Conservation (phyloP, 2,888 invertebrate genomes). For the Drosophila conformis region DNA sequence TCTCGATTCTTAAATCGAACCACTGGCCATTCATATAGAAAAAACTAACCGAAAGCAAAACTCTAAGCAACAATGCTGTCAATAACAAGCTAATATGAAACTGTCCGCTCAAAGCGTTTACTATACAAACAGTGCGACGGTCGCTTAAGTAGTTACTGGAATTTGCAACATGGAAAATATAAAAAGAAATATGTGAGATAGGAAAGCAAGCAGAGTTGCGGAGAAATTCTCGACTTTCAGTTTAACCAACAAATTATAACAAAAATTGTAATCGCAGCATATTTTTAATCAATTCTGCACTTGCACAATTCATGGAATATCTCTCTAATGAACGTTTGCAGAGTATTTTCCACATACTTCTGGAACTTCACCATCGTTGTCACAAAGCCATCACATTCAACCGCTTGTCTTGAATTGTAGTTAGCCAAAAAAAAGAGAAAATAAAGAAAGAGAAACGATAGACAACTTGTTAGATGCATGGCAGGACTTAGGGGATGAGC, state of each 20-base stretch:
- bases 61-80: slow-evolving; percentile 67
- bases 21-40: slow-evolving; percentile 11
- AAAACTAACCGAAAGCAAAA: slow-evolving; percentile 23
- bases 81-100: slow-evolving; percentile 70
- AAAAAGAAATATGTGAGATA: background rate
- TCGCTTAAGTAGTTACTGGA: background rate
- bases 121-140: slow-evolving; percentile 30
- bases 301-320: background rate
- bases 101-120: slow-evolving; percentile 39
- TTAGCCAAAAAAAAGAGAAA: slow-evolving; percentile 37
- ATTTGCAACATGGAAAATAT: background rate
- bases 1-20: slow-evolving; percentile 44
- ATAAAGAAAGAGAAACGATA: slow-evolving; percentile 19
- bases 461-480: slow-evolving; percentile 63
- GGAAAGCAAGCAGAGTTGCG: background rate
- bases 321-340: background rate
- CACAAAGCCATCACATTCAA: slow-evolving; percentile 5
- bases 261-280: background rate
- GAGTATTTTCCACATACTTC: background rate
- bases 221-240: background rate
- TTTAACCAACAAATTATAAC: background rate
- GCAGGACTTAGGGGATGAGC: slow-evolving; percentile 5
- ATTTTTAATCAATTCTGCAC: background rate
- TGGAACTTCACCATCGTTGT: slow-evolving; percentile 5
- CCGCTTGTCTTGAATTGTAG: slow-evolving; percentile 29